Conservation (phyloP, 2,797 vertebrate genomes). For the Catostomus latipinnis region DNA sequence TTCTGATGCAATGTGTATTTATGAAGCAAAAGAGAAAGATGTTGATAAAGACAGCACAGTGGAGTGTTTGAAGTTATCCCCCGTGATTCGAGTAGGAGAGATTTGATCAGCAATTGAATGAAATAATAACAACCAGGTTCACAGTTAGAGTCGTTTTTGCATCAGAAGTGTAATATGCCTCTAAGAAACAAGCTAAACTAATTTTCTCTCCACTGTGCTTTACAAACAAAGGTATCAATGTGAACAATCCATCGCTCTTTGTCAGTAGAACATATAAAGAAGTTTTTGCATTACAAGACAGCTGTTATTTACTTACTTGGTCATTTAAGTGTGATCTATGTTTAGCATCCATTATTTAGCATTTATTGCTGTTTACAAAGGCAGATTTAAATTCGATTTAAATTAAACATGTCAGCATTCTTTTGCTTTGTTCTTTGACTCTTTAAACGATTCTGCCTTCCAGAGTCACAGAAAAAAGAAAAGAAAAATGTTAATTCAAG, state of each 20-base stretch:
- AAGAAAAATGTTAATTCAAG: too few relatives aligned
- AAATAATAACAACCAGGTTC: conserved; percentile 43
- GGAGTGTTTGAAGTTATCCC: conserved; percentile 52
- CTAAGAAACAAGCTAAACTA: conserved; percentile 7
- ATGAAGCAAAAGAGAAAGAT: conserved; percentile 37
- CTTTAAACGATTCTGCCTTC: too few relatives aligned
- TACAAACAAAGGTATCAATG: too few relatives aligned
- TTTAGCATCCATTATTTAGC: background rate
- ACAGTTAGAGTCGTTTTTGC: conserved; percentile 37
- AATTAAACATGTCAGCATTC: too few relatives aligned
- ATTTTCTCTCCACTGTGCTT: background rate
- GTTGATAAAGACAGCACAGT: conserved; percentile 37
- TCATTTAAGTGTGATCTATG: background rate
- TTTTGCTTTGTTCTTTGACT: too few relatives aligned
- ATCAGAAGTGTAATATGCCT: conserved; percentile 27
- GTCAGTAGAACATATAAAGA: background rate
- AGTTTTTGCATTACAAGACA: conserved; percentile 3
- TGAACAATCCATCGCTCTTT: background rate
- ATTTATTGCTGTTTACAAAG: background rate
- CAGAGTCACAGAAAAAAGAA: too few relatives aligned
- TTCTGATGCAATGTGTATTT: conserved; percentile 57
- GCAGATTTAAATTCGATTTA: background rate
- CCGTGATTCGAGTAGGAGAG: conserved; percentile 29
- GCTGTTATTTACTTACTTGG: background rate
- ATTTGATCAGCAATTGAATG: conserved; percentile 23